phyloP scores from a whole-genome alignment of 2,113 vertebrate genomes.

The Athene cunicularia region DNA sequence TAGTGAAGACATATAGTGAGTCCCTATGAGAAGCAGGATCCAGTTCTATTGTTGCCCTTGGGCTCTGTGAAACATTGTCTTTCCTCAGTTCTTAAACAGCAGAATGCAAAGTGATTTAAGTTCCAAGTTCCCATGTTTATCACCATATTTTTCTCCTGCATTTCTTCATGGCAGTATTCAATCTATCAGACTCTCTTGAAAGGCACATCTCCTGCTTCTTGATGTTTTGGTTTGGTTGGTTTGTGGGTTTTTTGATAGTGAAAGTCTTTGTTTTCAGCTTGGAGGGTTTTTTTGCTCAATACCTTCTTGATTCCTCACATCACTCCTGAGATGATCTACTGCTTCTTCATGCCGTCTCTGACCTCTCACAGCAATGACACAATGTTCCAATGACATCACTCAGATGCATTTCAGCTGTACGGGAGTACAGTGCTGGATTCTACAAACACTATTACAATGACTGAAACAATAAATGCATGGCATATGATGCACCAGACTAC shows the following conservation, averaged over 20 bases:
- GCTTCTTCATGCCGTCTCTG: not conserved
- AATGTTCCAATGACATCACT: not conserved
- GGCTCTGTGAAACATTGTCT: not conserved
- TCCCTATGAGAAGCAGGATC: not conserved
- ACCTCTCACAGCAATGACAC: not conserved
- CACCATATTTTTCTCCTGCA: not conserved
- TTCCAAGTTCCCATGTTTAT: not conserved
- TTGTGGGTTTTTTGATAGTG: not conserved
- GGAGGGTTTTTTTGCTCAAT: not conserved
- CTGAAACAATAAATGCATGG: not conserved
- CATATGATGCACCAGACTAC: not conserved
- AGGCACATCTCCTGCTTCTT: not conserved
- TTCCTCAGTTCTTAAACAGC: not conserved
- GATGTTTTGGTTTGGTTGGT: not conserved
- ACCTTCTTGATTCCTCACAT: not conserved
- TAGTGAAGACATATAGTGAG: not conserved
- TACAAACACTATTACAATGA: not conserved
- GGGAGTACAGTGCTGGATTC: not conserved
- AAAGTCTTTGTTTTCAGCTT: not conserved
- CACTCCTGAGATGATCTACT: not conserved
- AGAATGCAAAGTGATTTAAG: not conserved
- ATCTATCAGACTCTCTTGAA: not conserved
- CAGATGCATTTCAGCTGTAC: not conserved
- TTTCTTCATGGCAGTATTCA: not conserved
- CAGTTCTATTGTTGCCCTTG: not conserved